phyloP scores from a whole-genome alignment of 2,888 invertebrate genomes.

The Idaea straminata region DNA sequence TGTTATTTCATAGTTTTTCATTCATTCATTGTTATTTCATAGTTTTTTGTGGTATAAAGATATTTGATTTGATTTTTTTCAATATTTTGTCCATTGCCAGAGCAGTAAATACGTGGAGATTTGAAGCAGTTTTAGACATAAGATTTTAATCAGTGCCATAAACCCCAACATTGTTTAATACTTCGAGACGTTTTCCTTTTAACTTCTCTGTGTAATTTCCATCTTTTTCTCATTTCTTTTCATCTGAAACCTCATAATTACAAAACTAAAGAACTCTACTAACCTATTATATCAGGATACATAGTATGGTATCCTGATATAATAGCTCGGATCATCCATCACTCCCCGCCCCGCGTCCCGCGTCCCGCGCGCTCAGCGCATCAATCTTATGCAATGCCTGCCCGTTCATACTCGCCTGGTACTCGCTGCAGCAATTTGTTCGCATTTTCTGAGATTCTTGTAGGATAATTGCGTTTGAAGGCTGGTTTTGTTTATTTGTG shows the following conservation, averaged over 20 bases:
- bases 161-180: too few relatives aligned
- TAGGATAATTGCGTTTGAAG: neutral
- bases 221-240: neutral
- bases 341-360: conserved; percentile 34
- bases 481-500: neutral
- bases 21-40: too few relatives aligned
- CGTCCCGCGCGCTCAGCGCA: conserved; percentile 41
- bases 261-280: neutral
- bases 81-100: too few relatives aligned
- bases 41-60: too few relatives aligned
- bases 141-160: too few relatives aligned
- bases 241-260: neutral
- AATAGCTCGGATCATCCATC: conserved; percentile 55
- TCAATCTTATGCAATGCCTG: conserved; percentile 68
- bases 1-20: too few relatives aligned
- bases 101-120: too few relatives aligned
- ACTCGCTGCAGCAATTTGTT: conserved; percentile 39
- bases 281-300: neutral
- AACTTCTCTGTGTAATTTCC: conserved; percentile 12
- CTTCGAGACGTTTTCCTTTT: too few relatives aligned
- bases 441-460: conserved; percentile 14
- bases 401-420: conserved; percentile 53
- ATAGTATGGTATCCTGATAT: conserved; percentile 35
- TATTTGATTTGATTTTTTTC: too few relatives aligned
- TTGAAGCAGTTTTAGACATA: too few relatives aligned